These are phyloP conservation scores for Aromia moschata DNA, from an alignment of 2,888 invertebrate species.

Conservation along the genomic window DNA sequence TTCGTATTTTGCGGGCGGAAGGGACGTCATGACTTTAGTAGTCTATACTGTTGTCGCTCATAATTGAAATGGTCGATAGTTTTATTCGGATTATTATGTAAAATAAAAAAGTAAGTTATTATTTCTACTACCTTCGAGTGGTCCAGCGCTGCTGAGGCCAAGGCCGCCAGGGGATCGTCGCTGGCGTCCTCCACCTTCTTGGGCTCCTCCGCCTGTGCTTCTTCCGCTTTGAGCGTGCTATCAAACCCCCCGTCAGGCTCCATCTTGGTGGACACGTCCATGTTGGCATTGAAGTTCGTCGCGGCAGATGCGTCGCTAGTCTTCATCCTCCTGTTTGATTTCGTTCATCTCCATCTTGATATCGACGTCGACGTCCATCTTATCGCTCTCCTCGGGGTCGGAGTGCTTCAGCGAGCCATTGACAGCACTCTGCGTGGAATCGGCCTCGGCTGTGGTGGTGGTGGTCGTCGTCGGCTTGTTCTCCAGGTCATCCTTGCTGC, in stretches of 20 bases:
- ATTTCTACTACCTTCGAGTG: slow-evolving; percentile 53
- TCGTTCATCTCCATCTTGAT: slow-evolving; percentile 35
- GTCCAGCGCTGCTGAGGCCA: slow-evolving; percentile 64
- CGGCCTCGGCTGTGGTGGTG: slow-evolving; percentile 51
- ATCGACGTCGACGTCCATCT: slow-evolving; percentile 40
- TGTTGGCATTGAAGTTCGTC: slow-evolving; percentile 21
- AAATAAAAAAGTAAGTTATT: too few relatives aligned
- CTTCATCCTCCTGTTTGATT: slow-evolving; percentile 39
- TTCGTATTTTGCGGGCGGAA: too few relatives aligned
- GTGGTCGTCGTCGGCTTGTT: slow-evolving; percentile 45
- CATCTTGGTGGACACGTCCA: slow-evolving; percentile 27
- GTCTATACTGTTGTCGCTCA: too few relatives aligned
- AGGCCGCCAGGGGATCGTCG: slow-evolving; percentile 53
- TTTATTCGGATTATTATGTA: too few relatives aligned
- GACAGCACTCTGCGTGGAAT: slow-evolving; percentile 47
- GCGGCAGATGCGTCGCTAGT: slow-evolving; percentile 23
- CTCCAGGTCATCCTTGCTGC: slow-evolving; percentile 56
- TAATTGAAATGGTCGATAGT: too few relatives aligned
- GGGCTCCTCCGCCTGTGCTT: slow-evolving; percentile 28
- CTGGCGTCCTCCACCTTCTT: slow-evolving; percentile 38
- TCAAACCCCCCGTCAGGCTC: slow-evolving; percentile 43
- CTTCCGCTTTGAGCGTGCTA: slow-evolving; percentile 36
- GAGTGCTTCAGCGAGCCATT: slow-evolving; percentile 43
- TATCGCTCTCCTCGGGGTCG: slow-evolving; percentile 46
- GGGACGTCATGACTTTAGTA: too few relatives aligned